Evolutionary conservation across 2,888 invertebrate genomes (phyloP).

Genomic region (Gibbula magus): DNA sequence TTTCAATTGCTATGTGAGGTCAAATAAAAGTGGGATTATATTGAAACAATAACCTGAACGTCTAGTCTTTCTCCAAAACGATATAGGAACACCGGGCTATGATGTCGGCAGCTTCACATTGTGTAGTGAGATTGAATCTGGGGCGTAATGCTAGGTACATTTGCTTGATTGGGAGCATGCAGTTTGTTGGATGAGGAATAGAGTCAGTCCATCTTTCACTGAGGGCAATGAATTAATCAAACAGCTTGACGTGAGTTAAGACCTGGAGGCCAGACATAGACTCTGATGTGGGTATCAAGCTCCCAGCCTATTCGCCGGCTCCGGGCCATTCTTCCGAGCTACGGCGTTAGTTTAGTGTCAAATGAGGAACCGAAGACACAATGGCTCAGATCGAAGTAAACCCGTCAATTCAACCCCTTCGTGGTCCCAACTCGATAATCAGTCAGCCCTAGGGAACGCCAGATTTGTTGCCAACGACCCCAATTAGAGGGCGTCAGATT

Average conservation of each 20-base stretch:
- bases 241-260: constrained; percentile 10
- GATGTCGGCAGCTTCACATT: no score
- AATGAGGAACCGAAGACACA: constrained; percentile 2
- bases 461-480: constrained; percentile 26
- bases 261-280: background rate
- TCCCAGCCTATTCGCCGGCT: background rate
- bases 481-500: constrained; percentile 20
- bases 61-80: no score
- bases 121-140: no score
- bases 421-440: constrained; percentile 18
- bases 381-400: background rate
- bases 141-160: background rate
- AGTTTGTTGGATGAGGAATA: background rate
- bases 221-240: constrained; percentile 22
- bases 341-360: background rate
- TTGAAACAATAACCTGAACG: no score
- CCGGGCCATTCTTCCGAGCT: background rate
- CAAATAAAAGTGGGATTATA: no score
- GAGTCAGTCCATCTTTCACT: background rate
- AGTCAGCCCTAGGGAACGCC: constrained; percentile 15
- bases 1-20: no score
- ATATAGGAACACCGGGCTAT: no score
- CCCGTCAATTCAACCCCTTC: constrained; percentile 18
- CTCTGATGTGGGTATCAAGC: background rate
- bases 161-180: constrained; percentile 1